A percentile compares a stretch with the other conserved stretches of the same genome.
phyloP scores from a whole-genome alignment of 2,797 vertebrate genomes.

The Enteromius fasciolatus region DNA sequence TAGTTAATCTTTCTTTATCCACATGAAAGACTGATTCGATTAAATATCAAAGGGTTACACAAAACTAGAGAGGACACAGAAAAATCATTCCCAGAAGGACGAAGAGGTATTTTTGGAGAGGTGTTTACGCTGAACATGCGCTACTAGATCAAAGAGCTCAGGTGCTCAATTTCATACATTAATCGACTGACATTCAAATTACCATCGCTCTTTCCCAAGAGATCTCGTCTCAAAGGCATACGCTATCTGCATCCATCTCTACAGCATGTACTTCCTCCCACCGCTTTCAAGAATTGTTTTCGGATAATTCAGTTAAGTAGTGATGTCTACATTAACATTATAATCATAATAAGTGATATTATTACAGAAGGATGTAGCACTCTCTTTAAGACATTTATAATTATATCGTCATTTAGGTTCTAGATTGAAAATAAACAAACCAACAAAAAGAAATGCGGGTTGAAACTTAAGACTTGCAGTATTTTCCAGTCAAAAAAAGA shows the following conservation, averaged over 20 bases:
- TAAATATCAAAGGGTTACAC: conserved; percentile 69
- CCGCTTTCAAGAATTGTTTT: conserved; percentile 58
- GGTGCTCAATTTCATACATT: conserved; percentile 58
- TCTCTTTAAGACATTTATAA: neutral
- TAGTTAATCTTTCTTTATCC: conserved; percentile 69
- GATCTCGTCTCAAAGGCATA: conserved; percentile 36
- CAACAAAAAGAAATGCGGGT: neutral
- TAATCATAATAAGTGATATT: neutral
- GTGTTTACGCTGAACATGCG: conserved; percentile 58
- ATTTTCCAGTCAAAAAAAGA: neutral
- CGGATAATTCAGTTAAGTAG: conserved; percentile 54
- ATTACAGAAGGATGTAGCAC: neutral
- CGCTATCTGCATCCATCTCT: conserved; percentile 54
- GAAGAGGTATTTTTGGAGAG: conserved; percentile 53
- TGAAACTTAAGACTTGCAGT: neutral
- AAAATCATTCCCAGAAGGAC: conserved; percentile 51
- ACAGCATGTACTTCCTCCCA: conserved; percentile 52
- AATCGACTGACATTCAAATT: conserved; percentile 59
- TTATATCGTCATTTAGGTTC: too few species aligned
- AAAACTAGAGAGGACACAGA: conserved; percentile 54
- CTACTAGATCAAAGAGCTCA: conserved; percentile 68
- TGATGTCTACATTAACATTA: conserved; percentile 20
- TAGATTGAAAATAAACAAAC: too few species aligned
- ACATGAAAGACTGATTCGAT: conserved; percentile 67
- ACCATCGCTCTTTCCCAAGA: conserved; percentile 43